Conservation (phyloP, 2,113 vertebrate species). For the Rhodinocichla rosea region DNA sequence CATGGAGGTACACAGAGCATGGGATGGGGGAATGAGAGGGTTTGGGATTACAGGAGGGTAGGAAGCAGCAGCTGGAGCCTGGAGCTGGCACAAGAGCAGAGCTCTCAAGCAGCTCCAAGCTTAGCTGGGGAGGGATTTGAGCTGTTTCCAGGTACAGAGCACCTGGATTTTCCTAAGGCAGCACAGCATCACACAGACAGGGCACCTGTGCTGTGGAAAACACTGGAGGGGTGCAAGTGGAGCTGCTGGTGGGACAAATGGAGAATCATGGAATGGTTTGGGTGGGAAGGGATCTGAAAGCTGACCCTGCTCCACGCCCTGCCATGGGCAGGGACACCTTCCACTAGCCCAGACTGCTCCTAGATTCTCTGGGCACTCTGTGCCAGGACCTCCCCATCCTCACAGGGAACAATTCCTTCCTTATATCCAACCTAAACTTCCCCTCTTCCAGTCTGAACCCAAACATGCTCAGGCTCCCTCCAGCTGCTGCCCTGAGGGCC, state of each 20-base stretch:
- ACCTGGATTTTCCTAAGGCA: background rate
- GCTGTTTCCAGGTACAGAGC: background rate
- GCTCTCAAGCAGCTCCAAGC: background rate
- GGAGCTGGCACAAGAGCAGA: background rate
- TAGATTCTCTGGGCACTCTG: background rate
- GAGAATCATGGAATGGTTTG: background rate
- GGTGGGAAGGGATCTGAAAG: background rate
- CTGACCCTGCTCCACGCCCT: rapidly evolving
- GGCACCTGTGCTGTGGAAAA: rapidly evolving
- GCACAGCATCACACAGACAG: background rate
- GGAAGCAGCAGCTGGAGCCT: background rate
- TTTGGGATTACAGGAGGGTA: background rate
- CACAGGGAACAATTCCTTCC: background rate
- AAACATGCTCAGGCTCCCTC: background rate
- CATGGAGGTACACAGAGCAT: background rate
- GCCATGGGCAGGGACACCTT: background rate
- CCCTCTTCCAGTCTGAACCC: background rate
- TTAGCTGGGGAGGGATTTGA: background rate
- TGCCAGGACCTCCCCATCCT: background rate
- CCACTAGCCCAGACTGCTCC: background rate
- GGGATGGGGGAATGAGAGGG: background rate
- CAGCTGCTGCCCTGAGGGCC: background rate
- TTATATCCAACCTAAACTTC: background rate
- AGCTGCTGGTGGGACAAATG: background rate
- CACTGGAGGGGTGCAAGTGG: background rate